Evolutionary conservation across 2,888 invertebrate genomes (phyloP), one percentile per base, ranked within the genome.

Genomic region (Quadriops clusia): DNA sequence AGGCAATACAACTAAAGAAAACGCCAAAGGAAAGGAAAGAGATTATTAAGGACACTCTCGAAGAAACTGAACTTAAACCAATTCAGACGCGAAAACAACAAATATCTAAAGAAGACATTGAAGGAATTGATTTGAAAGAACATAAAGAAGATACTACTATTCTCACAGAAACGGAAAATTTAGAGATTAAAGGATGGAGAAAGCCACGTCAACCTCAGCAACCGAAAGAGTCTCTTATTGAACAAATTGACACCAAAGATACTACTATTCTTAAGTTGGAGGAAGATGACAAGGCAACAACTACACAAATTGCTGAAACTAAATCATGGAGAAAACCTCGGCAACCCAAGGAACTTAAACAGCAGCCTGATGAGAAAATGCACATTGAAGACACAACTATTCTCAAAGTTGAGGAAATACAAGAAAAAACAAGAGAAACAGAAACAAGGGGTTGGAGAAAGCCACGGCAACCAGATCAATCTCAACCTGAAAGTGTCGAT

Each of bases 1-100:
- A 80, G 55, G 65, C 67, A 39, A 62, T 73, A 9, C 60, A 53
- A 21, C 49, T 74, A 17, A 74, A 70, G 40, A 62, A 58, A 45
- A 54, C 55, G 2, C 61, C 28, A 53, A 49, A 40, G 44, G 3
- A 16, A 12, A 34, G 43, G 5, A 44, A 50, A 13, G 51, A 60
- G 38, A 43, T 60, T 15, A 68, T 70, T 40, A 60, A 61, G 38
- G 51, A 62, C 29, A 64, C 70, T 42, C 49, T 63, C 17, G 67
- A 68, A 38, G 58, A 60, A 25, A 61, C 68, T 28, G 55, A 51
- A 25, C 55, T 57, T 11, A 64, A 53, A 64, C 70, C 67, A 49
- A 67, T 66, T 5, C 68, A 65, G 46, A 42, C 65, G 24, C 16
- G 21, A 31, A 21, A 40, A 36, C 38, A 30, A 30, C 33, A 10